Conservation (phyloP, 2,888 invertebrate species). For the Fragum sueziense region DNA sequence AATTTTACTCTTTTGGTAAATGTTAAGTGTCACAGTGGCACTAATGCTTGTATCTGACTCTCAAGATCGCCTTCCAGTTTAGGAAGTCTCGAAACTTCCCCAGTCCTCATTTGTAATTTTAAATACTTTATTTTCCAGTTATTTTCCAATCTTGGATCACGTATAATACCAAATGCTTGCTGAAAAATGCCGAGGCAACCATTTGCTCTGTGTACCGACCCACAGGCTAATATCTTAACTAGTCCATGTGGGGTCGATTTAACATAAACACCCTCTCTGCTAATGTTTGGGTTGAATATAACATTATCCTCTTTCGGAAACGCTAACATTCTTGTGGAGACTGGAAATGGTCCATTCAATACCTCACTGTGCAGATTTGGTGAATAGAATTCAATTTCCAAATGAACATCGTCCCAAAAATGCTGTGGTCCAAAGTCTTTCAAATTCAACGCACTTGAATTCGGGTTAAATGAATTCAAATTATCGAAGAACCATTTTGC, state of each 20-base stretch:
- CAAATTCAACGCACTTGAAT: conserved; percentile 22
- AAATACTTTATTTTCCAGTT: conserved; percentile 88
- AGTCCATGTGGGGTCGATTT: conserved; percentile 86
- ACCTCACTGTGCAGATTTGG: conserved; percentile 51
- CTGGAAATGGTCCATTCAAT: conserved; percentile 61
- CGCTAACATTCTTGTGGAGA: conserved; percentile 65
- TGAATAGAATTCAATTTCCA: conserved; percentile 61
- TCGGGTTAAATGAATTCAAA: conserved; percentile 73
- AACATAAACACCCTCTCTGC: conserved; percentile 85
- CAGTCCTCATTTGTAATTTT: conserved; percentile 61
- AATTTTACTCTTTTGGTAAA: no score
- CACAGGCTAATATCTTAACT: conserved; percentile 86
- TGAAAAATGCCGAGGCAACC: conserved; percentile 86
- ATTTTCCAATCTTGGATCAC: conserved; percentile 86
- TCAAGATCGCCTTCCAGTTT: conserved; percentile 58
- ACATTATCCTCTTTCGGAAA: conserved; percentile 71
- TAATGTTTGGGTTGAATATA: conserved; percentile 86
- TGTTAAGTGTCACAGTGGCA: conserved; percentile 13
- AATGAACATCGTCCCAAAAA: conserved; percentile 74
- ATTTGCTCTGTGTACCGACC: conserved; percentile 85
- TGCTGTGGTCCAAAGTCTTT: conserved; percentile 78
- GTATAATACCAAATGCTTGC: conserved; percentile 86
- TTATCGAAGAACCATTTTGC: conserved; percentile 76
- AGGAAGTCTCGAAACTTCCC: conserved; percentile 57
- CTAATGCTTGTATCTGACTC: conserved; percentile 26